Percentiles rank a stretch among this genome's conserved stretches.
phyloP scores from a whole-genome alignment of 92 coral and sea anemone species.

The Zoanthus solanderi region DNA sequence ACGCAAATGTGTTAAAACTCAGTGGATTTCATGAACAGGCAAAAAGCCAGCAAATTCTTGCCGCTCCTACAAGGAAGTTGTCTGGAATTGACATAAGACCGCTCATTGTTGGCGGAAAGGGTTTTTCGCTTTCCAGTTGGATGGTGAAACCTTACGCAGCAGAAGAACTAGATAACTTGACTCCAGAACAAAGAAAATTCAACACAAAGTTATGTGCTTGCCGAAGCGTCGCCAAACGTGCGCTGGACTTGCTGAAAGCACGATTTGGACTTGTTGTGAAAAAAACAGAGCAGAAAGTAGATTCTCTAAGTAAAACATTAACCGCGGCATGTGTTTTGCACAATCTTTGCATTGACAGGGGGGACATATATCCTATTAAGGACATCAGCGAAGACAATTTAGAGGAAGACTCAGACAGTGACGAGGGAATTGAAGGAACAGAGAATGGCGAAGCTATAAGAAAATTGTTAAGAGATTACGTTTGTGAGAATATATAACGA shows the following conservation, averaged over 20 bases:
- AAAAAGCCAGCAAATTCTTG: constrained; percentile 11
- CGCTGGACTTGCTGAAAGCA: neutral
- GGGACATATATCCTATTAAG: neutral
- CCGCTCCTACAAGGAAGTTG: neutral
- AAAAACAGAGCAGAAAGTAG: constrained; percentile 6
- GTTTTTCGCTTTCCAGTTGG: constrained; percentile 13
- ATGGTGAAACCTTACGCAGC: neutral
- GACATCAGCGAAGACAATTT: neutral
- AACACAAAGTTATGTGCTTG: constrained; percentile 16
- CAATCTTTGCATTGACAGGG: constrained; percentile 25
- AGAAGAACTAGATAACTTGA: neutral
- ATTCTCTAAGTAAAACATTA: neutral
- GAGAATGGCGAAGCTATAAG: constrained; percentile 5
- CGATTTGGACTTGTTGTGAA: constrained; percentile 22
- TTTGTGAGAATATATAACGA: constrained; percentile 9
- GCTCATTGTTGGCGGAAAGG: constrained; percentile 8
- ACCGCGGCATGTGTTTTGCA: constrained; percentile 21
- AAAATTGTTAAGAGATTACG: neutral
- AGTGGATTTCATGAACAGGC: constrained; percentile 14
- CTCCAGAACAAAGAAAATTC: constrained; percentile 13
- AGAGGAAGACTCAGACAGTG: neutral
- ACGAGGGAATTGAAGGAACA: neutral
- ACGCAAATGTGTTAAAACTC: constrained; percentile 55
- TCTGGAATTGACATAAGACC: neutral
- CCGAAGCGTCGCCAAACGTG: constrained; percentile 9